phyloP scores from a whole-genome alignment of 2,113 vertebrate species.

The Apus apus region DNA sequence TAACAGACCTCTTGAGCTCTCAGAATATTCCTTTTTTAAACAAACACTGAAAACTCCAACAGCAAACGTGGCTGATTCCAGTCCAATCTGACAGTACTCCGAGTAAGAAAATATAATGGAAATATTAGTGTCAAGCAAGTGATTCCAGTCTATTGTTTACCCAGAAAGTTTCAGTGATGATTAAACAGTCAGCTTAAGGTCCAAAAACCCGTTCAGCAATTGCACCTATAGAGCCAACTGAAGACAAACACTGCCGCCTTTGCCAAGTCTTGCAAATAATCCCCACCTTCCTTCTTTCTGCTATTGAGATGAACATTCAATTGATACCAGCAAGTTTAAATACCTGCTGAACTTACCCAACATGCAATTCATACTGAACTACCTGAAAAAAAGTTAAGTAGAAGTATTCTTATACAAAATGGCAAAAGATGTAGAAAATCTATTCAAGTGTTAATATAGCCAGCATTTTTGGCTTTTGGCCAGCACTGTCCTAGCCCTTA shows the following conservation, averaged over 20 bases:
- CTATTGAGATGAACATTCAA: neutral
- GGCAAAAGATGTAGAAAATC: no score
- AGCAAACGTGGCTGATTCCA: neutral
- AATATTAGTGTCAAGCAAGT: neutral
- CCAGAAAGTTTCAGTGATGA: neutral
- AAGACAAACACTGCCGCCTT: neutral
- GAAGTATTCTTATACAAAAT: neutral
- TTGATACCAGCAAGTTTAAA: neutral
- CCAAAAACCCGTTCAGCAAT: neutral
- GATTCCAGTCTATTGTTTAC: neutral
- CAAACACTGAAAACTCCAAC: constrained; percentile 12
- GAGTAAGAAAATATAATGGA: neutral
- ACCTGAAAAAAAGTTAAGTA: neutral
- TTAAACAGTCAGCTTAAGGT: neutral
- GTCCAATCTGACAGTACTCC: neutral
- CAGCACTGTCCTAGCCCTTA: neutral
- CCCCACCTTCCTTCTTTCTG: neutral
- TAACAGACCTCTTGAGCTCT: neutral
- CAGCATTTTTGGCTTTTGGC: neutral
- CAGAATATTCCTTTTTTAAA: constrained; percentile 40
- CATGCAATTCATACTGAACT: neutral
- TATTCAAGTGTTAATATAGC: neutral
- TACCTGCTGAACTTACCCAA: neutral
- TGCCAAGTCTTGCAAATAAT: neutral
- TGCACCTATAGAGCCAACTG: neutral